A percentile compares a stretch with the other conserved stretches of the same genome.
phyloP scores from a whole-genome alignment of 37 sponge, comb jelly and placozoan genomes.

The Agelas oroides region DNA sequence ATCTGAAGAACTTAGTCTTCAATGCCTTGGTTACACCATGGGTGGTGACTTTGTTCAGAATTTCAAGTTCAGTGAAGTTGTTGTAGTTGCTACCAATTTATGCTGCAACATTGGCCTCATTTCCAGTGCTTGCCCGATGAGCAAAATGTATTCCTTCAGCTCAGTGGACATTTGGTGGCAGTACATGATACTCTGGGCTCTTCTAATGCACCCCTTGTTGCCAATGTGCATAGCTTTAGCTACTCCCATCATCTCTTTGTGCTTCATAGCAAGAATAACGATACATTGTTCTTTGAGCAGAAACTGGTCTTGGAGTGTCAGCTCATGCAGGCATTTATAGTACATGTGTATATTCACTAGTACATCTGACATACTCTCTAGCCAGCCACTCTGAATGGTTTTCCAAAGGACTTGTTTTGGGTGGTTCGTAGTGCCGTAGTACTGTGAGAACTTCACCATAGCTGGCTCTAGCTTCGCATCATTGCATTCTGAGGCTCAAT shows the following conservation, averaged over 20 bases:
- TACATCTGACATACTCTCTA: slow-evolving; percentile 11
- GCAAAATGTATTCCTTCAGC: slow-evolving; percentile 10
- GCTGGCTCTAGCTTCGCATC: too few relatives aligned
- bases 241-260: slow-evolving; percentile 16
- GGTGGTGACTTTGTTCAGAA: slow-evolving; percentile 12
- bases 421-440: too few relatives aligned
- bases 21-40: slow-evolving; percentile 14
- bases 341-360: slow-evolving; percentile 7
- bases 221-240: too few relatives aligned
- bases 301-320: too few relatives aligned
- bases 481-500: too few relatives aligned
- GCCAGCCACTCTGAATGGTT: slow-evolving; percentile 40
- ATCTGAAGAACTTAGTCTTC: background rate
- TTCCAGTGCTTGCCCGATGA: background rate
- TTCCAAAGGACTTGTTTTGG: background rate
- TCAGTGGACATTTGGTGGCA: slow-evolving; percentile 20
- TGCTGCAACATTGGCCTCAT: slow-evolving; percentile 36
- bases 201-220: too few relatives aligned
- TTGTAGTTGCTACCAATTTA: slow-evolving; percentile 13
- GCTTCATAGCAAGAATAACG: background rate
- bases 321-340: slow-evolving; percentile 46
- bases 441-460: too few relatives aligned
- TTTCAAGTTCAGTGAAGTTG: slow-evolving; percentile 56
- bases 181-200: too few relatives aligned
- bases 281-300: slow-evolving; percentile 43